A percentile compares a stretch with the other conserved stretches of the same genome.
phyloP scores from a whole-genome alignment of 1,140 invertebrate genomes.

The Pseudomyrmex gracilis region DNA sequence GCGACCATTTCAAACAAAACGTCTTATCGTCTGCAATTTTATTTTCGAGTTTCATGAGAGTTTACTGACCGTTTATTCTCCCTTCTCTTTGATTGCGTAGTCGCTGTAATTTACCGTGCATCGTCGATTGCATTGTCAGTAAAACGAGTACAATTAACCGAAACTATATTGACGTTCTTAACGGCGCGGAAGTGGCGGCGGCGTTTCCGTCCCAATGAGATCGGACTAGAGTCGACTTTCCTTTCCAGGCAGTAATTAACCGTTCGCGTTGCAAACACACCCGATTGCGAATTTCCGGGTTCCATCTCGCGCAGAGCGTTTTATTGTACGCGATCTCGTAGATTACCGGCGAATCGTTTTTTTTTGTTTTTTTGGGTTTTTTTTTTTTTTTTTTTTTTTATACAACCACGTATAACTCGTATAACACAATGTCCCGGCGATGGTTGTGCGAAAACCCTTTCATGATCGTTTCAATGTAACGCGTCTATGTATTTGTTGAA shows the following conservation, averaged over 20 bases:
- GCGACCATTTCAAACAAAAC: background rate
- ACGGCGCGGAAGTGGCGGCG: constrained; percentile 21
- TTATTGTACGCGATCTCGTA: constrained; percentile 8
- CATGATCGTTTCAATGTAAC: constrained; percentile 30
- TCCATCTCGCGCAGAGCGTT: constrained; percentile 36
- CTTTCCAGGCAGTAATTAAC: constrained; percentile 56
- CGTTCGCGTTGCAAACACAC: constrained; percentile 34
- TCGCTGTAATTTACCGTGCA: constrained; percentile 15
- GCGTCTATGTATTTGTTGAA: constrained; percentile 30
- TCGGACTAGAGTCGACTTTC: constrained; percentile 37
- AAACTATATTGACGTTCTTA: constrained; percentile 28
- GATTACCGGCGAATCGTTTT: constrained; percentile 12
- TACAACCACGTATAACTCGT: background rate
- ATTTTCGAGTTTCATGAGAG: background rate
- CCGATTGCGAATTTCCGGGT: constrained; percentile 32
- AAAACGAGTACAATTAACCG: constrained; percentile 58
- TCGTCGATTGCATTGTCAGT: background rate
- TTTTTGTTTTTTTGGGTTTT: background rate
- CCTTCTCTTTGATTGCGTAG: constrained; percentile 35
- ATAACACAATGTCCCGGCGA: constrained; percentile 12
- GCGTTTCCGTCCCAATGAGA: constrained; percentile 28
- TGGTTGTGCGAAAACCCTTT: background rate
- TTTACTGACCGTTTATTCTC: constrained; percentile 36
- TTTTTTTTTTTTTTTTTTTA: background rate
- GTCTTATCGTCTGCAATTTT: constrained; percentile 24